Conservation (phyloP, 2,888 invertebrate genomes). For the Xylocampa areola region DNA sequence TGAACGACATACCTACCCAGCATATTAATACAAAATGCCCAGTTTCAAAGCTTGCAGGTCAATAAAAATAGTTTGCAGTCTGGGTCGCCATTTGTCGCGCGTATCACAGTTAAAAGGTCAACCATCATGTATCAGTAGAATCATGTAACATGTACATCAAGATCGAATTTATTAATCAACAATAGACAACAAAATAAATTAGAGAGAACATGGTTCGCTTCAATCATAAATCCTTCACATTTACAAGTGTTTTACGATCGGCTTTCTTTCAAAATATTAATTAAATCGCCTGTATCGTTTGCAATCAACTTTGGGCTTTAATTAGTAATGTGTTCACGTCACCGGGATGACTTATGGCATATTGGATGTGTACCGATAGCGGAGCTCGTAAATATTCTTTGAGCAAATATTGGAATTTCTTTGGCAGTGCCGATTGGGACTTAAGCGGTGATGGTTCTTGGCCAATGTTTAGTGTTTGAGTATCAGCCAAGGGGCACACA, state of each 20-base stretch:
- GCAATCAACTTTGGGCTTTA: slow-evolving; percentile 75
- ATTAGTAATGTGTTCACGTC: slow-evolving; percentile 77
- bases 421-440: slow-evolving; percentile 40
- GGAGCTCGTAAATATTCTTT: slow-evolving; percentile 54
- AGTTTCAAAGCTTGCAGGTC: neutral
- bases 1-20: no score
- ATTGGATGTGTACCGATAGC: slow-evolving; percentile 67
- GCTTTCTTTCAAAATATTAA: slow-evolving; percentile 72
- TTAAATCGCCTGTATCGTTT: slow-evolving; percentile 70
- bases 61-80: neutral
- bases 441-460: slow-evolving; percentile 20
- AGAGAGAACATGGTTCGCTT: slow-evolving; percentile 36
- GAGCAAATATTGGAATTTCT: slow-evolving; percentile 59
- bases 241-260: slow-evolving; percentile 69
- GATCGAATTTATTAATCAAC: slow-evolving; percentile 17
- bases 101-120: slow-evolving; percentile 1
- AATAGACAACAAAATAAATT: slow-evolving; percentile 47
- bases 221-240: slow-evolving; percentile 68
- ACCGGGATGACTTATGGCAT: slow-evolving; percentile 78
- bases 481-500: neutral
- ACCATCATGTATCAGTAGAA: neutral
- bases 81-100: neutral
- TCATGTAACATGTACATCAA: neutral
- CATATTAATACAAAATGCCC: no score
- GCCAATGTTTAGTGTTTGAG: neutral